Base-by-base conservation (phyloP, 2,888 invertebrate genomes). In the Tetrapedia diversipes region DNA sequence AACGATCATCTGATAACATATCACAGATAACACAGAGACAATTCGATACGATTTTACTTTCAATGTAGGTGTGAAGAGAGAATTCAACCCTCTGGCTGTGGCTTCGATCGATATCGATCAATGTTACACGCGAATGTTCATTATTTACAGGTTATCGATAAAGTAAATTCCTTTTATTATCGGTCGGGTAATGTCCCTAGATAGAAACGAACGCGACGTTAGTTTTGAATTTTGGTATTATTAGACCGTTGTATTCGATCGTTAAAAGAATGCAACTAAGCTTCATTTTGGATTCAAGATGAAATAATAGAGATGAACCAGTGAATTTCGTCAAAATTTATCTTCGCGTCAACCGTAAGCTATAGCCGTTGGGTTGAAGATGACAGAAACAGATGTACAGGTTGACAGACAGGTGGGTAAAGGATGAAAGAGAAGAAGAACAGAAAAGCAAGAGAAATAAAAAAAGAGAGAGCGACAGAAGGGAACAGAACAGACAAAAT, bases 1-100 rank as follows among this genome's bases (percentile, higher is more conserved):
- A 89, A 90, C 90, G 89, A 91, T 89, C 88, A 91, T 89, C 88
- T 89, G 91, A 91, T 89, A 89, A 91, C 91, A 91, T 90, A 90
- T 89, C 91, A 92, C 91, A 90, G 86, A 89, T 85, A 85, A 85
- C 83, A 85, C 79, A 85, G 77, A 85, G 77, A 84, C 84, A 82
- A 75, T 80, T 84, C 77, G 84, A 65, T 83, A 83, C 76, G 84
- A 74, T 61, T 82, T 73, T 74, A 84, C 64, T 82, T 78, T 74
- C 72, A 73, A 74, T 68, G 81, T 82, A 67, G 67, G 66, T 69
- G 78, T 73, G 78, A 83, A 77, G 49, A 53, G 54, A 60, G 32
- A 29, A 22, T 4, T 22, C 14, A n/a, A 16, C 64, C 56, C 57
- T 57, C 53, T 75, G 80, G 69, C 82, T 66, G 70, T 57, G 37